Percentiles rank a stretch among this genome's conserved stretches.
phyloP scores from a whole-genome alignment of 2,113 vertebrate species.

The Aldabrachelys gigantea region DNA sequence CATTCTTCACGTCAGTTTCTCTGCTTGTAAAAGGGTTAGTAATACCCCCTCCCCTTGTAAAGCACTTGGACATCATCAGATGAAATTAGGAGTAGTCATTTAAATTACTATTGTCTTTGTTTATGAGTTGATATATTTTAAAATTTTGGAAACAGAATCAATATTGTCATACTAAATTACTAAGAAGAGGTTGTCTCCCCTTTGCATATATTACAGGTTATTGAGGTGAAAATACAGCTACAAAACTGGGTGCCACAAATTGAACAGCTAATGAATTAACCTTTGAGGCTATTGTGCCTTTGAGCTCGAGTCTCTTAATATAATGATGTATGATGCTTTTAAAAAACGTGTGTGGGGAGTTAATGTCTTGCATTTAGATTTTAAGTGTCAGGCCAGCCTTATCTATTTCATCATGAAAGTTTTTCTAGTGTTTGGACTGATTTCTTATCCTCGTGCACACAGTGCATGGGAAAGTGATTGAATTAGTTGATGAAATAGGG shows the following conservation, averaged over 20 bases:
- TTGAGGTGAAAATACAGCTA: background rate
- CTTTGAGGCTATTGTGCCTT: background rate
- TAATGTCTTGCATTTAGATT: background rate
- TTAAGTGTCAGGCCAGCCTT: background rate
- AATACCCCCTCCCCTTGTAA: background rate
- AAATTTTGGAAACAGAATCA: background rate
- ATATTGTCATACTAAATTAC: background rate
- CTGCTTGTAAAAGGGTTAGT: background rate
- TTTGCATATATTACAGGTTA: fast-evolving
- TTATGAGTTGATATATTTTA: background rate
- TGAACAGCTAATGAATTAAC: background rate
- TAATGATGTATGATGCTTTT: background rate
- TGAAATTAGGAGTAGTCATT: background rate
- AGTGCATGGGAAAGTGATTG: background rate
- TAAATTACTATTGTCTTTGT: fast-evolving
- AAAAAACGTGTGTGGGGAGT: background rate
- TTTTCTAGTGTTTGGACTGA: background rate
- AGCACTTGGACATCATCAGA: background rate
- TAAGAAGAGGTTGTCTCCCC: fast-evolving
- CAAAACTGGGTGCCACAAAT: background rate
- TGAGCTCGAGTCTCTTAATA: background rate
- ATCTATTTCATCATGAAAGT: background rate
- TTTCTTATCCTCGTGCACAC: background rate
- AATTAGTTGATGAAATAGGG: background rate
- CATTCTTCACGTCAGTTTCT: fast-evolving